Evolutionary conservation across 92 coral and sea anemone genomes (phyloP).

Genomic region (Siderastrea radians): DNA sequence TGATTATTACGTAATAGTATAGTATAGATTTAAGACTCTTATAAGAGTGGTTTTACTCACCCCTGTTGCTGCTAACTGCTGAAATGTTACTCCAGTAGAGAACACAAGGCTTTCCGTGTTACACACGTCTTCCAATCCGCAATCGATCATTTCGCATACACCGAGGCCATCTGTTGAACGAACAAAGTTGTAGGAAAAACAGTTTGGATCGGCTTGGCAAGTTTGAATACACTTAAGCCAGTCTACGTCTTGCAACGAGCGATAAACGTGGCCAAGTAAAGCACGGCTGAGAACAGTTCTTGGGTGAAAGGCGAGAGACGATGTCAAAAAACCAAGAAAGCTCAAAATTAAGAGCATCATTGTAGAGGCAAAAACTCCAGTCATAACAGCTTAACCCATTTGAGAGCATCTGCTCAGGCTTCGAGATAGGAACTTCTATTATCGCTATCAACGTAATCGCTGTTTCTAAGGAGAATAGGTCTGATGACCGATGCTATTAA

Average conservation of each 20-base stretch:
- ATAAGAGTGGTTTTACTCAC: neutral
- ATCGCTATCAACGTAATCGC: neutral
- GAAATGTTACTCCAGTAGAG: slow-evolving; percentile 39
- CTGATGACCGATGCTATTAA: neutral
- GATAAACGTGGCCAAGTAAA: slow-evolving; percentile 29
- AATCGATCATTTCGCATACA: slow-evolving; percentile 33
- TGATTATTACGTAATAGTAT: neutral
- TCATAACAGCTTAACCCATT: neutral
- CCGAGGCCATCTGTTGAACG: slow-evolving; percentile 14
- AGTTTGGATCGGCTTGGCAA: slow-evolving; percentile 55
- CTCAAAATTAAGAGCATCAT: neutral
- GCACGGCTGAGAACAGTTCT: slow-evolving; percentile 16
- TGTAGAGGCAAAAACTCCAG: neutral
- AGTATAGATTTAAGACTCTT: too few species aligned
- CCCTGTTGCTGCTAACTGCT: slow-evolving; percentile 24
- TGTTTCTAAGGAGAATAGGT: neutral
- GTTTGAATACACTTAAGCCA: slow-evolving; percentile 64
- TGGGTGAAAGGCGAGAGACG: slow-evolving; percentile 33
- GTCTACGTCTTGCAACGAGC: slow-evolving; percentile 33
- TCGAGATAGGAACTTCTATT: neutral
- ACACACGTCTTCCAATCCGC: slow-evolving; percentile 17
- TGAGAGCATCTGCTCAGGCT: neutral
- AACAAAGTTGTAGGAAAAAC: slow-evolving; percentile 69
- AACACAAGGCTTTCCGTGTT: slow-evolving; percentile 9
- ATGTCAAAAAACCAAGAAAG: neutral